Conservation (phyloP, 2,888 invertebrate species). For the Schrankia costaestrigalis region DNA sequence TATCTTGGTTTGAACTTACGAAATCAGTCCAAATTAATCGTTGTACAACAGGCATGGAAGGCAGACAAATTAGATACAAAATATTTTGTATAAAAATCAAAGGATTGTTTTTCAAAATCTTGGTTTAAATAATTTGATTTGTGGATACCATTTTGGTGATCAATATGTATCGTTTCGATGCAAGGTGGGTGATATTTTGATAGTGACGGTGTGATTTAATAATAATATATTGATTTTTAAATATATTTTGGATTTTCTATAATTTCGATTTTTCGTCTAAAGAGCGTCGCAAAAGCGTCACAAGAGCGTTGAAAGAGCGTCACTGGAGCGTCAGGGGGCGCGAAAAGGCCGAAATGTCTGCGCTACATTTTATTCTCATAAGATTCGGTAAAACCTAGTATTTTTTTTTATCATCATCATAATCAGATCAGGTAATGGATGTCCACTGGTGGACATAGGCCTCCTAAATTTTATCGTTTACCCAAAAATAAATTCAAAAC, state of each 20-base stretch:
- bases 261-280: no score
- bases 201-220: background rate
- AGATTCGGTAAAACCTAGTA: no score
- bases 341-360: no score
- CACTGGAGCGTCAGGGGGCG: no score
- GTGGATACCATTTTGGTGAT: constrained; percentile 21
- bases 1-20: constrained; percentile 38
- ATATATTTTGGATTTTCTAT: background rate
- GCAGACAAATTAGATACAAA: constrained; percentile 75
- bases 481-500: no score
- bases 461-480: no score
- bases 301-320: no score
- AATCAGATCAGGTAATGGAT: no score
- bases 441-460: no score
- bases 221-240: constrained; percentile 2
- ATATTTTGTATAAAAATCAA: constrained; percentile 59
- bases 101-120: constrained; percentile 43
- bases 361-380: no score
- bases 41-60: constrained; percentile 49
- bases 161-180: constrained; percentile 11
- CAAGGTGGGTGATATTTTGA: constrained; percentile 1
- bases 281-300: no score
- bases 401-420: no score
- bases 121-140: constrained; percentile 35
- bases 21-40: constrained; percentile 74